Percentiles rank a stretch among this genome's conserved stretches.
Evolutionary conservation across 2,113 vertebrate genomes (phyloP).

Genomic region (Pelodiscus sinensis): DNA sequence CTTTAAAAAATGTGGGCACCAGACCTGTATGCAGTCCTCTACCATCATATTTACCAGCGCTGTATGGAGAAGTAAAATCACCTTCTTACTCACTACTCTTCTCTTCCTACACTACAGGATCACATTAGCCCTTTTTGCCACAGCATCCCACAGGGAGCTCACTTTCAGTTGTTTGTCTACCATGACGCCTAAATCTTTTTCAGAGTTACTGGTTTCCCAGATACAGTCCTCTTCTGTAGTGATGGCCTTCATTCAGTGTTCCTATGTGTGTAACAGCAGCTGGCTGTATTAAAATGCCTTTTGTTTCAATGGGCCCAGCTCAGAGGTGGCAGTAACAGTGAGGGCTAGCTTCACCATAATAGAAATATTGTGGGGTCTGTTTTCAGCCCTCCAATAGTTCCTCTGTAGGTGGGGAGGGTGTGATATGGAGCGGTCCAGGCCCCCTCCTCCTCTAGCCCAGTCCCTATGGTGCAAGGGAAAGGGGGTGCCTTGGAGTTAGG

Average conservation of each 20-base stretch:
- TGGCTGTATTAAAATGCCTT: not conserved
- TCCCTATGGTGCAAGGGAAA: not conserved
- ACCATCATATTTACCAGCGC: not conserved
- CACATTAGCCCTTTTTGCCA: not conserved
- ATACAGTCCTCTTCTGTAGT: not conserved
- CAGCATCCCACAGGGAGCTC: not conserved
- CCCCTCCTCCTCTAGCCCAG: not conserved
- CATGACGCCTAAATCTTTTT: not conserved
- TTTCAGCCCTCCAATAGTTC: not conserved
- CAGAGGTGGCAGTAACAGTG: not conserved
- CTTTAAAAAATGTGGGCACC: not conserved
- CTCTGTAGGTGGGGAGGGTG: not conserved
- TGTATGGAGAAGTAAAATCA: not conserved
- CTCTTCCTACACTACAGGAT: not conserved
- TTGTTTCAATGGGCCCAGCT: not conserved
- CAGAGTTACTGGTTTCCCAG: not conserved
- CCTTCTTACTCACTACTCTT: not conserved
- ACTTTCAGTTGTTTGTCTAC: not conserved
- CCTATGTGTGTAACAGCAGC: not conserved
- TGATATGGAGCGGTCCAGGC: not conserved
- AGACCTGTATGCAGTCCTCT: not conserved
- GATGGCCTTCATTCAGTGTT: not conserved
- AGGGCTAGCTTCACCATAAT: not conserved
- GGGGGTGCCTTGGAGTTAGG: not conserved
- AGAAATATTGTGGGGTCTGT: too few relatives aligned